A percentile compares a stretch with the other conserved stretches of the same genome.
Conservation (phyloP, 2,113 vertebrate species). For the Alectura lathami region DNA sequence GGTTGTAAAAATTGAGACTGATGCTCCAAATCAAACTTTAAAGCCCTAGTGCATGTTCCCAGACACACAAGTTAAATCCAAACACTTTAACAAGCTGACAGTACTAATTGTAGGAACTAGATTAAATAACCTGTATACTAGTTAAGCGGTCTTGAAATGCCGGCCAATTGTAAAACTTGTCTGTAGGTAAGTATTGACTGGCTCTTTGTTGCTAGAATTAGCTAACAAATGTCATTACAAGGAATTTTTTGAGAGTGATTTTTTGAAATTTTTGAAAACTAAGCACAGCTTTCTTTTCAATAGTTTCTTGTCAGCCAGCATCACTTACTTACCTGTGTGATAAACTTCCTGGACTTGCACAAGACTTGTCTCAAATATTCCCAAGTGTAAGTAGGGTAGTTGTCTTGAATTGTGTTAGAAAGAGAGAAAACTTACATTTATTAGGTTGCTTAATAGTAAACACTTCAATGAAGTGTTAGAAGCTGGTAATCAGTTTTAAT, state of each 20-base stretch:
- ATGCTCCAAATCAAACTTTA: slow-evolving; percentile 78
- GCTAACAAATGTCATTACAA: not conserved
- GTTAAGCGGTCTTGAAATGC: slow-evolving; percentile 25
- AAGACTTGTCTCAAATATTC: not conserved
- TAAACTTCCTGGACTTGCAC: not conserved
- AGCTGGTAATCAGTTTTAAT: not conserved
- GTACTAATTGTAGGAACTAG: slow-evolving; percentile 30
- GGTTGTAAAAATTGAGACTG: slow-evolving; percentile 75
- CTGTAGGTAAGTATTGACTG: not conserved
- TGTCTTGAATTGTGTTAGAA: not conserved
- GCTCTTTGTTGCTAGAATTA: not conserved
- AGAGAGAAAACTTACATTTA: not conserved
- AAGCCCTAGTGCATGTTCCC: slow-evolving; percentile 62
- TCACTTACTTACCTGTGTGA: not conserved
- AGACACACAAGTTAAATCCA: slow-evolving; percentile 60
- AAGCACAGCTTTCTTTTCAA: not conserved
- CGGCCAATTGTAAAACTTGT: not conserved
- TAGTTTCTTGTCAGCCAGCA: not conserved
- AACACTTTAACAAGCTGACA: slow-evolving; percentile 26
- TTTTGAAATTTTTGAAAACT: not conserved
- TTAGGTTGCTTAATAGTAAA: not conserved
- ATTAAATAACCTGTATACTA: slow-evolving; percentile 5
- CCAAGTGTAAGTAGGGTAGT: not conserved
- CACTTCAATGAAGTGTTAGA: not conserved
- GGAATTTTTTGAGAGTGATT: not conserved